A percentile compares a stretch with the other conserved stretches of the same genome.
Evolutionary conservation across 1,140 invertebrate genomes (phyloP).

Genomic region (Apis laboriosa): DNA sequence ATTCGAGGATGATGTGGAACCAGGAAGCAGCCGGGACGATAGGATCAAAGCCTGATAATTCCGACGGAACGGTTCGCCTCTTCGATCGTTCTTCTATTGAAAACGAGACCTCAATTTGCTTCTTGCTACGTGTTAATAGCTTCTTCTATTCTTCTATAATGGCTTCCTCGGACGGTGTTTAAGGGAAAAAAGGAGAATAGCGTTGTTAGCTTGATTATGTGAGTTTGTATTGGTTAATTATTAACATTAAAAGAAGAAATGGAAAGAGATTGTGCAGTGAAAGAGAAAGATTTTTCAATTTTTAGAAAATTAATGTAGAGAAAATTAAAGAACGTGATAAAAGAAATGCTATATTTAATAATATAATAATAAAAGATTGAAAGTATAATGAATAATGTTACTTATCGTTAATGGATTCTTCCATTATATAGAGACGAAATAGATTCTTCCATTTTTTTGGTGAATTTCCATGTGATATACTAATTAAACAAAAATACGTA

Average conservation of each 20-base stretch:
- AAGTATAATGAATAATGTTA: too few relatives aligned
- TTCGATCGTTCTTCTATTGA: background rate
- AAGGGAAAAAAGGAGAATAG: background rate
- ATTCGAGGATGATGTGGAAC: background rate
- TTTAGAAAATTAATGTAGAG: background rate
- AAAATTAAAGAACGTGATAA: too few relatives aligned
- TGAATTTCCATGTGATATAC: too few relatives aligned
- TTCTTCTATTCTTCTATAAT: background rate
- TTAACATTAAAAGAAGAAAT: background rate
- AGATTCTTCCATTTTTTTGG: too few relatives aligned
- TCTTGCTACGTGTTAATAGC: background rate
- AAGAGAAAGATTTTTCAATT: background rate
- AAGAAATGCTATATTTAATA: too few relatives aligned
- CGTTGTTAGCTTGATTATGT: too few relatives aligned
- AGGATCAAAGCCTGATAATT: slow-evolving; percentile 29
- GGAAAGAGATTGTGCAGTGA: too few relatives aligned
- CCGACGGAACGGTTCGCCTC: too few relatives aligned
- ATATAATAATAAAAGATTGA: too few relatives aligned
- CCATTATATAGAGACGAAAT: too few relatives aligned
- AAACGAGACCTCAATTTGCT: background rate
- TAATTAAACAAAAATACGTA: too few relatives aligned
- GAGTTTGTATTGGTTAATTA: background rate
- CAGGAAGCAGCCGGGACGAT: slow-evolving; percentile 4
- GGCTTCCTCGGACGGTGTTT: background rate
- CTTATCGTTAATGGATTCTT: too few relatives aligned